Conservation (phyloP, 2,797 vertebrate species). For the Pangasius sanitwongsei region DNA sequence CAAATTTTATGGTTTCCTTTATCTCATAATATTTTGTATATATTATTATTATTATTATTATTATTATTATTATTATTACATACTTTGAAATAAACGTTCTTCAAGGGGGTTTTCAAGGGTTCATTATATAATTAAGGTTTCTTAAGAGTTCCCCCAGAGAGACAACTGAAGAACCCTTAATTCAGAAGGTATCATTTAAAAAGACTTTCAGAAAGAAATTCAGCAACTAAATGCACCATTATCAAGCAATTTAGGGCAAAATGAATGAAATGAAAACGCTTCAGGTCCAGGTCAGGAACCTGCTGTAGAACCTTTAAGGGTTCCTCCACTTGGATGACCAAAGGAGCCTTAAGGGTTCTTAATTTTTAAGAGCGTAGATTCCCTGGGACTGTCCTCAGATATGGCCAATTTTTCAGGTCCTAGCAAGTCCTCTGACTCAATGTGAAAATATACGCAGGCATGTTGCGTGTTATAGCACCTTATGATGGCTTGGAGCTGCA, state of each 20-base stretch:
- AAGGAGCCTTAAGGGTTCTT: neutral
- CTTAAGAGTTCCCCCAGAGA: neutral
- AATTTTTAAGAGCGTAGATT: neutral
- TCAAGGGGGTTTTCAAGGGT: neutral
- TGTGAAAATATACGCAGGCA: neutral
- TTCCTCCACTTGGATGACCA: neutral
- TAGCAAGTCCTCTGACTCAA: neutral
- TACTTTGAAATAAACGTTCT: neutral
- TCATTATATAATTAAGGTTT: neutral
- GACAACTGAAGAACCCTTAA: neutral
- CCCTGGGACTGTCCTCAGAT: neutral
- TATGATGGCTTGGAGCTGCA: neutral
- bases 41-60: neutral
- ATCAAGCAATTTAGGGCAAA: neutral
- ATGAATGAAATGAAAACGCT: neutral
- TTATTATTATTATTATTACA: neutral
- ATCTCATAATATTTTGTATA: neutral
- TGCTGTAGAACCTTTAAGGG: neutral
- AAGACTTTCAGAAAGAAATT: neutral
- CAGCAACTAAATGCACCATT: neutral
- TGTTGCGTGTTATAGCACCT: slow-evolving; percentile 9
- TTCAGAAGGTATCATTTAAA: neutral
- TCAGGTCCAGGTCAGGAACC: neutral
- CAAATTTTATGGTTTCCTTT: neutral
- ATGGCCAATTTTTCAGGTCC: neutral